Evolutionary conservation across 2,797 vertebrate genomes (phyloP), one percentile per base, ranked within the genome.

Genomic region (Sebastes alutus): DNA sequence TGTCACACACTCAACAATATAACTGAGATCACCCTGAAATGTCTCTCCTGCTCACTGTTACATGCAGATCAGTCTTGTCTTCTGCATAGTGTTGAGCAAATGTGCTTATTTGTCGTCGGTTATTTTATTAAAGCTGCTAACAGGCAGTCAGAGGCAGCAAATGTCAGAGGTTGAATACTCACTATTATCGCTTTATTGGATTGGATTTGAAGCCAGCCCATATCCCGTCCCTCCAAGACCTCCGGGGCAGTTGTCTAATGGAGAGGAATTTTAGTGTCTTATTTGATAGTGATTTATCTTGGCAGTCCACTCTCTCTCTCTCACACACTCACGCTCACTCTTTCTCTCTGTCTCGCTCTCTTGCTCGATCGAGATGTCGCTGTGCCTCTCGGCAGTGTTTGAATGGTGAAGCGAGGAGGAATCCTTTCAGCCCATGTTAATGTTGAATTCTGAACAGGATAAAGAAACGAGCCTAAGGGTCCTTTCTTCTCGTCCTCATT

Each of bases 371-470:
- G 81, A 93, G 86, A 90, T 90, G 88, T 84, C 77, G 80, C 70
- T 68, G 81, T 91, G 91, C 87, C 91, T 93, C 82, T 81, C 33
- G 81, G 91, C 92, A 52, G 27, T 8, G 72, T 91, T 88, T 88
- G 87, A 84, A 91, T 88, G 85, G 72, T 42, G 72, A 76, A 84
- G 87, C 60, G 32, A 90, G 89, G 72, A 94, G 78, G 82, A 91
- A 93, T 91, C 89, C 90, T 94, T 95, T 95, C 92, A 95, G 90
- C 77, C 85, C 82, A 56, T 84, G 88, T 95, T 95, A 94, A 93
- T 89, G 89, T 92, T 85, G 88, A 84, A 83, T 90, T 77, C 80
- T 81, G 83, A 88, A 71, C 84, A 85, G 78, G 80, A 93, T 84
- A 89, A 93, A 92, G 85, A 86, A 92, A 81, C 59, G 16, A 5